These are phyloP conservation scores for Streblospio benedicti DNA, from an alignment of 1,140 invertebrate genomes.

Conservation along the genomic window DNA sequence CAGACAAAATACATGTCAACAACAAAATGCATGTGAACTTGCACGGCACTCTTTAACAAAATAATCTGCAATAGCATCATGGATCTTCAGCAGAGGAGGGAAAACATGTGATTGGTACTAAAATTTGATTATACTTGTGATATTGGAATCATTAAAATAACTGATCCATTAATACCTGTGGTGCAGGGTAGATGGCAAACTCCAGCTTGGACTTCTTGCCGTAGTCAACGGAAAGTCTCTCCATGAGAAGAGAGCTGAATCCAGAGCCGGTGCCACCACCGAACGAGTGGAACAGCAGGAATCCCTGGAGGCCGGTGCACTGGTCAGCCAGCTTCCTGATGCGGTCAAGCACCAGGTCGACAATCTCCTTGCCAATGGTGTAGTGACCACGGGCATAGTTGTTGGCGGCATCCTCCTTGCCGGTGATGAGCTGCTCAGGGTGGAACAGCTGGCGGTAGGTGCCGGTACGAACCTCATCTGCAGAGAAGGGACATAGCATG, in stretches of 20 bases:
- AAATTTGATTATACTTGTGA: too few relatives aligned
- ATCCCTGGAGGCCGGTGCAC: slow-evolving; percentile 37
- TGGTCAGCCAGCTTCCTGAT: slow-evolving; percentile 38
- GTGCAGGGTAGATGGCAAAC: slow-evolving; percentile 36
- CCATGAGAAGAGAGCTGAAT: slow-evolving; percentile 19
- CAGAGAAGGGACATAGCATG: too few relatives aligned
- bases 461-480: too few relatives aligned
- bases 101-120: too few relatives aligned
- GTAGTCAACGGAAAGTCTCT: slow-evolving; percentile 14
- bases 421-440: slow-evolving; percentile 71
- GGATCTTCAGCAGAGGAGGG: too few relatives aligned
- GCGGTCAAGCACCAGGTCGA: slow-evolving; percentile 46
- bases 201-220: slow-evolving; percentile 17
- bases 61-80: too few relatives aligned
- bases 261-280: slow-evolving; percentile 73
- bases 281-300: slow-evolving; percentile 45
- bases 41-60: too few relatives aligned
- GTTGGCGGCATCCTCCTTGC: slow-evolving; percentile 69
- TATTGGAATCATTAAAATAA: too few relatives aligned
- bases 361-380: slow-evolving; percentile 49
- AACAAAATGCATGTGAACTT: too few relatives aligned
- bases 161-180: too few relatives aligned
- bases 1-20: too few relatives aligned
- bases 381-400: slow-evolving; percentile 50
- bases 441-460: too few relatives aligned